These are phyloP conservation scores for Murina feae DNA, from an alignment of 2,113 vertebrate species.

Conservation along the genomic window DNA sequence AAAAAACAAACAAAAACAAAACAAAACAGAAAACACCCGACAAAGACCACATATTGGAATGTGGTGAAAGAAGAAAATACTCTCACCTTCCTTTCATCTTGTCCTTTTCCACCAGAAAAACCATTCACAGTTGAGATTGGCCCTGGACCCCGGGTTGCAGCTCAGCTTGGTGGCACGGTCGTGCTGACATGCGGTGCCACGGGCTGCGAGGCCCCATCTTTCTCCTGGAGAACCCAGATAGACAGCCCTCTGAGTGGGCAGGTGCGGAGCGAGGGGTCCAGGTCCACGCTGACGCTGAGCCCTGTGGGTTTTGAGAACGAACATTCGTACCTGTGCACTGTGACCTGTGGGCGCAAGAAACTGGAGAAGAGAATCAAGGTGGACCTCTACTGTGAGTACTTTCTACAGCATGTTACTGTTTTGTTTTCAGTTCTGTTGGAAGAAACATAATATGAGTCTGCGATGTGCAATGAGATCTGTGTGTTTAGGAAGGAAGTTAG, in stretches of 20 bases:
- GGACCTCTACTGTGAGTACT: conserved; percentile 83
- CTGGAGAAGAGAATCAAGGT: conserved; percentile 71
- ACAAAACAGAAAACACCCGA: too few species aligned
- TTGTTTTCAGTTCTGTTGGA: background rate
- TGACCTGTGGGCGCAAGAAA: conserved; percentile 63
- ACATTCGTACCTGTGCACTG: conserved; percentile 78
- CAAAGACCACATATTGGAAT: background rate
- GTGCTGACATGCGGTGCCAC: conserved; percentile 70
- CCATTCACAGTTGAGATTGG: conserved; percentile 41
- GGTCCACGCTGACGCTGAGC: conserved; percentile 76
- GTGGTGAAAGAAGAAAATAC: background rate
- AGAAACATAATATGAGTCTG: background rate
- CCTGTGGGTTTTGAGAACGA: conserved; percentile 67
- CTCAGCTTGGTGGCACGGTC: conserved; percentile 69
- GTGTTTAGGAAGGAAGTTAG: background rate
- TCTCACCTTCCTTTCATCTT: background rate
- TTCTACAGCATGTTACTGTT: background rate
- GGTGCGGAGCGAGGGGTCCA: background rate
- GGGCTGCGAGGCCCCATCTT: conserved; percentile 75
- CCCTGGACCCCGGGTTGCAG: conserved; percentile 13
- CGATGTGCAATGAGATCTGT: background rate
- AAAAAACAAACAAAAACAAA: background rate
- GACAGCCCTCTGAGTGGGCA: conserved; percentile 75
- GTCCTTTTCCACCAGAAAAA: conserved; percentile 40
- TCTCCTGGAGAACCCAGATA: conserved; percentile 80